Evolutionary conservation across 2,888 invertebrate species (phyloP).

Genomic region (Didymodactylos carnosus): DNA sequence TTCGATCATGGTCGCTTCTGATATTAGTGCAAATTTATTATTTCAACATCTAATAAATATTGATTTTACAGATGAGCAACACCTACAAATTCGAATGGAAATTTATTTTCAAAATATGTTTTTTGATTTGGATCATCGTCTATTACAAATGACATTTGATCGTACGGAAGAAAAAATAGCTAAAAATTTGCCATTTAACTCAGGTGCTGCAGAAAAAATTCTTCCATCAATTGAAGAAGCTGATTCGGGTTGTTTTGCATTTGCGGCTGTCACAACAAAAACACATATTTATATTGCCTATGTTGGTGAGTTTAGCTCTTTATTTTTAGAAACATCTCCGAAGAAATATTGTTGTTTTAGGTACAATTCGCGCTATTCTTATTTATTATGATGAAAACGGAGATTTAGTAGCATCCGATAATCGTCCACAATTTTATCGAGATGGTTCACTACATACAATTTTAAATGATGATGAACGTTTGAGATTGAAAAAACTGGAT

Average conservation of each 20-base stretch:
- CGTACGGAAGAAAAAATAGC: background rate
- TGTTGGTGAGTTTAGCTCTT: too few relatives aligned
- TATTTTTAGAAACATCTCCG: too few relatives aligned
- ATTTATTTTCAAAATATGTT: background rate
- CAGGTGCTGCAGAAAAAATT: background rate
- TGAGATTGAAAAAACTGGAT: background rate
- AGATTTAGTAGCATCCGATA: background rate
- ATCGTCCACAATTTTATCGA: background rate
- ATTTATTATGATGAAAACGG: background rate
- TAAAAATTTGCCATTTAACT: background rate
- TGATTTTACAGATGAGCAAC: background rate
- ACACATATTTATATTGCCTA: background rate
- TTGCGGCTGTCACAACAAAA: background rate
- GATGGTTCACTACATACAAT: background rate
- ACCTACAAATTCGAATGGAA: background rate
- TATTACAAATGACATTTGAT: background rate
- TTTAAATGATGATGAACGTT: background rate
- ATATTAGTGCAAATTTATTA: background rate
- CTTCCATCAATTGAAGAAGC: background rate
- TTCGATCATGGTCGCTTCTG: background rate
- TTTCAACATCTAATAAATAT: background rate
- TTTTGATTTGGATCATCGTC: background rate
- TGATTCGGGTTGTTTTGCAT: background rate
- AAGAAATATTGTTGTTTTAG: background rate
- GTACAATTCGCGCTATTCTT: background rate